Percentiles rank a stretch among this genome's conserved stretches.
Evolutionary conservation across 2,797 vertebrate genomes (phyloP).

Genomic region (Anolis apletophallus): DNA sequence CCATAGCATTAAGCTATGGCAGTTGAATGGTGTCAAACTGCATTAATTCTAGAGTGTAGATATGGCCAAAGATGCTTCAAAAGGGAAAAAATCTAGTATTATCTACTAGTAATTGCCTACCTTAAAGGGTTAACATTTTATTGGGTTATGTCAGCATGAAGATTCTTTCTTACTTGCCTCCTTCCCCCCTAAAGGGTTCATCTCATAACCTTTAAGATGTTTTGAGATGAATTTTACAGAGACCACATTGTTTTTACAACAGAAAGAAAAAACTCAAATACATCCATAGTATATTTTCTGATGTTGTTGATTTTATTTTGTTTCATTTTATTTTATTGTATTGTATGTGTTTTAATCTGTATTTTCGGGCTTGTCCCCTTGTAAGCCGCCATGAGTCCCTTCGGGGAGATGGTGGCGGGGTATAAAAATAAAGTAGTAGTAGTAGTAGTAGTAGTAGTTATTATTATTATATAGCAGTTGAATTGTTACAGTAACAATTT

Average conservation of each 20-base stretch:
- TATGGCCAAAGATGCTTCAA: neutral
- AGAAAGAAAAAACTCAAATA: neutral
- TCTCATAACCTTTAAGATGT: constrained; percentile 17
- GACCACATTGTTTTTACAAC: neutral
- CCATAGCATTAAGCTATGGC: too few species aligned
- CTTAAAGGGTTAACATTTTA: constrained; percentile 35
- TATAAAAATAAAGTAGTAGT: too few species aligned
- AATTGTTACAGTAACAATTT: neutral
- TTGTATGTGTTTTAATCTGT: too few species aligned
- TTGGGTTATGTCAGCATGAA: neutral
- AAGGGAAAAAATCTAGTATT: neutral
- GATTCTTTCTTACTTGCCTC: neutral
- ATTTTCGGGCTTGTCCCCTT: too few species aligned
- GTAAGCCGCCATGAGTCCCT: too few species aligned
- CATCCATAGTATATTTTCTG: neutral
- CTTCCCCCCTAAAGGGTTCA: neutral
- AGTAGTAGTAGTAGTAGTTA: fast-evolving
- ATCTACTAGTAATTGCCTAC: constrained; percentile 26
- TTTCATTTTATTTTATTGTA: too few species aligned
- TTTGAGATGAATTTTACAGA: constrained; percentile 2
- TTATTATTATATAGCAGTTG: neutral
- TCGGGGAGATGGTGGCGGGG: too few species aligned
- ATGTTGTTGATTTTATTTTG: too few species aligned
- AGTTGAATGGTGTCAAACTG: too few species aligned
- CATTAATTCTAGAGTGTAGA: too few species aligned